Evolutionary conservation across 1,140 invertebrate genomes (phyloP).

Genomic region (Meloidogyne chitwoodi): DNA sequence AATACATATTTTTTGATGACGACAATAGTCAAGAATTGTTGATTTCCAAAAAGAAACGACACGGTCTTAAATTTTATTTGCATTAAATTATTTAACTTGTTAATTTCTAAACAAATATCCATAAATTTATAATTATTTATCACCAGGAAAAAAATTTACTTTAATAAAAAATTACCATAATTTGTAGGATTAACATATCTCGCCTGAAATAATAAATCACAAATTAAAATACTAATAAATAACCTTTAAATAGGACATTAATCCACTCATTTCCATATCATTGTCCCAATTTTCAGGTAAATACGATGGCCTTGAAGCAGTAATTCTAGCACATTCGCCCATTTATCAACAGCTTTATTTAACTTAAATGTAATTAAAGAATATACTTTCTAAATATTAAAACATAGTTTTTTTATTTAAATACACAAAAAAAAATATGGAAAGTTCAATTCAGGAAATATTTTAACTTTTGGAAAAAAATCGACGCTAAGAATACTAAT

Average conservation of each 20-base stretch:
- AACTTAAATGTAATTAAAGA: background rate
- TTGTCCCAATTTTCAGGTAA: constrained; percentile 47
- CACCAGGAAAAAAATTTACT: background rate
- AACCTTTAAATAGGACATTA: constrained; percentile 44
- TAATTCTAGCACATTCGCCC: background rate
- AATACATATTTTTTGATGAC: constrained; percentile 47
- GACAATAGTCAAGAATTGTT: constrained; percentile 42
- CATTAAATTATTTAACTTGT: background rate
- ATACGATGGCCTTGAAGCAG: constrained; percentile 30
- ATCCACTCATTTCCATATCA: constrained; percentile 46
- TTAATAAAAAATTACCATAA: constrained; percentile 24
- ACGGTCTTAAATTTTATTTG: constrained; percentile 27
- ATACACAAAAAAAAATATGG: no score
- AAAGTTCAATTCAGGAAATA: no score
- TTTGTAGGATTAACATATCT: constrained; percentile 48
- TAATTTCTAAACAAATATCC: no score
- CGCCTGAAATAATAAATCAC: constrained; percentile 25
- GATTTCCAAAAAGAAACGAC: constrained; percentile 49
- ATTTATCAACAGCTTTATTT: background rate
- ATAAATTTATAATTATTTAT: no score
- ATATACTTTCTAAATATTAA: no score
- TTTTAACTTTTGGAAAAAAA: no score
- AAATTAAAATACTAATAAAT: background rate
- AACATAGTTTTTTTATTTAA: no score
- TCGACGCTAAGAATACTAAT: no score